Percentiles rank a stretch among this genome's conserved stretches.
Evolutionary conservation across 2,888 invertebrate species (phyloP).

Genomic region (Drosophila prolongata): DNA sequence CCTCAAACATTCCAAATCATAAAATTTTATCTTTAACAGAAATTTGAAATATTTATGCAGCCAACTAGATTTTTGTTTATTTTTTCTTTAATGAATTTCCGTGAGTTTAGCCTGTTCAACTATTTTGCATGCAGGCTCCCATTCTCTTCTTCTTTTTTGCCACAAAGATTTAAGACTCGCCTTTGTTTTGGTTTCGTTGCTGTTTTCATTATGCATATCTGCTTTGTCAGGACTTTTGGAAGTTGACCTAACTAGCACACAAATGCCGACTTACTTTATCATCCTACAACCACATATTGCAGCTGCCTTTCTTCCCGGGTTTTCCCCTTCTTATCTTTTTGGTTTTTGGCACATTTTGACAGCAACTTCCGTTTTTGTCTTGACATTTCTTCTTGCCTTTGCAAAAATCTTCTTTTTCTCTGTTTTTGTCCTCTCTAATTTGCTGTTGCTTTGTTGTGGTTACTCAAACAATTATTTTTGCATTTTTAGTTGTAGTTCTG

Average conservation of each 20-base stretch:
- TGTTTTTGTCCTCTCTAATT: slow-evolving; percentile 44
- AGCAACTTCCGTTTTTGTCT: slow-evolving; percentile 56
- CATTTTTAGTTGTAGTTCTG: slow-evolving; percentile 36
- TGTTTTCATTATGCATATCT: slow-evolving; percentile 39
- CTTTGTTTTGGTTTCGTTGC: slow-evolving; percentile 29
- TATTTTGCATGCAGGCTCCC: slow-evolving; percentile 9
- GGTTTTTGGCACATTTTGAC: slow-evolving; percentile 47
- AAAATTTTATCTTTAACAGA: background rate
- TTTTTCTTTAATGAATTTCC: slow-evolving; percentile 12
- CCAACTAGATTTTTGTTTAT: slow-evolving; percentile 3
- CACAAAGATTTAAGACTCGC: slow-evolving; percentile 13
- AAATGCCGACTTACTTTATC: slow-evolving; percentile 25
- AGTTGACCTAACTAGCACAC: slow-evolving; percentile 27
- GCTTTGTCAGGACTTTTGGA: slow-evolving; percentile 43
- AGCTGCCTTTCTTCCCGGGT: background rate
- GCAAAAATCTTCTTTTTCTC: slow-evolving; percentile 2
- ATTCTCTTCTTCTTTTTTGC: background rate
- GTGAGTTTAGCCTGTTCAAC: slow-evolving; percentile 12
- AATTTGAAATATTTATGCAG: slow-evolving; percentile 16
- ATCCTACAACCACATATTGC: slow-evolving; percentile 12
- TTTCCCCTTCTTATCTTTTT: background rate
- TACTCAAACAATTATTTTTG: slow-evolving; percentile 61
- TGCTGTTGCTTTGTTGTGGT: slow-evolving; percentile 58
- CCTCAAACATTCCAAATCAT: background rate
- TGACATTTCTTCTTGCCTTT: slow-evolving; percentile 22